Conservation (phyloP, 2,888 invertebrate species). For the Archips crataeganus region DNA sequence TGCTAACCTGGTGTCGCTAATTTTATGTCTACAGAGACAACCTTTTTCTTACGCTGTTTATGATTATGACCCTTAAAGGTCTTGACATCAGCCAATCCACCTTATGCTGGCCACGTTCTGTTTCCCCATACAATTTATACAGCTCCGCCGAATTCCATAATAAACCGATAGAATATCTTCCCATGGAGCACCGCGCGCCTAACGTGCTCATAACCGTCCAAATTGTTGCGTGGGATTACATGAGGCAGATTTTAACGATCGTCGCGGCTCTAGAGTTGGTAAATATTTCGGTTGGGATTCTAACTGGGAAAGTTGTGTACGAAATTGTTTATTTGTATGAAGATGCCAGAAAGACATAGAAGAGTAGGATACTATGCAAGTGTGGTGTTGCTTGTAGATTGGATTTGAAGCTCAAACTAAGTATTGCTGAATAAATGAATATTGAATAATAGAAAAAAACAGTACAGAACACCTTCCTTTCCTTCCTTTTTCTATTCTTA, state of each 20-base stretch:
- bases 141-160: constrained; percentile 25
- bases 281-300: not conserved
- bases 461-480: too few species aligned
- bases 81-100: constrained; percentile 8
- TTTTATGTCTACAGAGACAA: too few species aligned
- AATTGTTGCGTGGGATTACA: constrained; percentile 10
- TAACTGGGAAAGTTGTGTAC: not conserved
- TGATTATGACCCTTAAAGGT: too few species aligned
- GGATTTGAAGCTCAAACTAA: too few species aligned
- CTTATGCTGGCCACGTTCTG: constrained; percentile 25
- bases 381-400: too few species aligned
- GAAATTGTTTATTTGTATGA: not conserved
- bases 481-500: too few species aligned
- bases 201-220: constrained; percentile 15
- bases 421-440: too few species aligned
- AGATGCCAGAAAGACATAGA: not conserved
- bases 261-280: not conserved
- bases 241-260: constrained; percentile 19
- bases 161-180: constrained; percentile 25
- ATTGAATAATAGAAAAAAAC: too few species aligned
- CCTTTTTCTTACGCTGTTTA: too few species aligned
- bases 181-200: constrained; percentile 5
- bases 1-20: too few species aligned
- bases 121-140: constrained; percentile 16
- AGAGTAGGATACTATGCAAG: too few species aligned